phyloP scores from a whole-genome alignment of 2,888 invertebrate species.

The Myathropa florea region DNA sequence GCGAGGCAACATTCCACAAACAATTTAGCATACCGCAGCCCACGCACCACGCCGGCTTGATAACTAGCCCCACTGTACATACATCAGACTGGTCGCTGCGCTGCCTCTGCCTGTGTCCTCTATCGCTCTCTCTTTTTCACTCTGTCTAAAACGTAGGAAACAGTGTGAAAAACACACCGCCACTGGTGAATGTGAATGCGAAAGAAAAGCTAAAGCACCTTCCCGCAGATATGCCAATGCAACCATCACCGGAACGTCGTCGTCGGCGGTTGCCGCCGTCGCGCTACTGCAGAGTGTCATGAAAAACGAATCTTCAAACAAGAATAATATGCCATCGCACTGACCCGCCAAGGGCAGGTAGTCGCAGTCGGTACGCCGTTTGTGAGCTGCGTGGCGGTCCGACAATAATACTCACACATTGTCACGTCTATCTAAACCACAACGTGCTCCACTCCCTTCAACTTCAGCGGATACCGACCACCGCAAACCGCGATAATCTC shows the following conservation, averaged over 20 bases:
- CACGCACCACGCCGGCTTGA: conserved; percentile 49
- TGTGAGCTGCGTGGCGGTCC: conserved; percentile 29
- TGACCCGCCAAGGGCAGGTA: conserved; percentile 48
- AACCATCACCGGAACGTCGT: conserved; percentile 54
- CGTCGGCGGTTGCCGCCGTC: conserved; percentile 38
- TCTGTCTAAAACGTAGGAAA: neutral
- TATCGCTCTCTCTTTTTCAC: neutral
- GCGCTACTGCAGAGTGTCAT: conserved; percentile 37
- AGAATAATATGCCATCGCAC: neutral
- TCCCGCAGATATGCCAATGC: conserved; percentile 54
- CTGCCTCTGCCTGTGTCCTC: conserved; percentile 10
- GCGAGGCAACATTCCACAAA: conserved; percentile 32
- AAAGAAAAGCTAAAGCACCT: conserved; percentile 45
- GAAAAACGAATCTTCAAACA: conserved; percentile 29
- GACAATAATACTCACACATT: conserved; percentile 53
- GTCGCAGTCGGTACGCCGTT: conserved; percentile 20
- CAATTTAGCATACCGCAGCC: conserved; percentile 44
- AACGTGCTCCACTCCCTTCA: neutral
- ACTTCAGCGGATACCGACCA: conserved; percentile 7
- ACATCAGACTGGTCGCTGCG: conserved; percentile 3
- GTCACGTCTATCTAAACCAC: conserved; percentile 36
- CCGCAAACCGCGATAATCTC: conserved; percentile 40
- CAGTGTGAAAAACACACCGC: neutral
- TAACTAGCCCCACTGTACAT: neutral
- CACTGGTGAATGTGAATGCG: neutral